Evolutionary conservation across 2,113 vertebrate genomes (phyloP).

Genomic region (Eretmochelys imbricata): DNA sequence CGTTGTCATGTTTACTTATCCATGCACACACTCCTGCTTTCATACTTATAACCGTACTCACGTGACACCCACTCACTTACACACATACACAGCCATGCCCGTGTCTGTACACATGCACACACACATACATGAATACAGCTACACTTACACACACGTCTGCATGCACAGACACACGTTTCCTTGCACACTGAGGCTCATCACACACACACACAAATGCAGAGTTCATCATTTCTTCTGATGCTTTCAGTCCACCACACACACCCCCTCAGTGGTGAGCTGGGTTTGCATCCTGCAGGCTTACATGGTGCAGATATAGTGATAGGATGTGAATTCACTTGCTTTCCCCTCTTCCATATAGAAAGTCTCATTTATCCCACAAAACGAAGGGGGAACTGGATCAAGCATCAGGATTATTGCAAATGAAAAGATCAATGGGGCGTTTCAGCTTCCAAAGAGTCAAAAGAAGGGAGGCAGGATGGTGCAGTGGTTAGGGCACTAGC

Average conservation of each 20-base stretch:
- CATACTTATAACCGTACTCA: background rate
- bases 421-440: background rate
- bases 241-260: background rate
- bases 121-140: background rate
- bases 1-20: background rate
- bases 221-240: too few relatives aligned
- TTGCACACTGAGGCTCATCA: too few relatives aligned
- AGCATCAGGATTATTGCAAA: background rate
- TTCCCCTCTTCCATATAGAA: background rate
- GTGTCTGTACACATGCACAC: background rate
- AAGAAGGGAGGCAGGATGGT: background rate
- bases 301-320: background rate
- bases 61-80: background rate
- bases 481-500: background rate
- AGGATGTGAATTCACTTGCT: background rate
- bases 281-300: background rate
- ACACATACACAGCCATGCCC: background rate
- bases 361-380: background rate
- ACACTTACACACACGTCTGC: background rate
- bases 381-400: background rate
- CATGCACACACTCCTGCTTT: background rate
- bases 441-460: background rate
- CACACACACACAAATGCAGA: too few relatives aligned
- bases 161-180: too few relatives aligned
- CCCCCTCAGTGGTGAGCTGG: background rate